Base-by-base conservation (phyloP, 1,140 invertebrate species). In the Drosophila grimshawi region DNA sequence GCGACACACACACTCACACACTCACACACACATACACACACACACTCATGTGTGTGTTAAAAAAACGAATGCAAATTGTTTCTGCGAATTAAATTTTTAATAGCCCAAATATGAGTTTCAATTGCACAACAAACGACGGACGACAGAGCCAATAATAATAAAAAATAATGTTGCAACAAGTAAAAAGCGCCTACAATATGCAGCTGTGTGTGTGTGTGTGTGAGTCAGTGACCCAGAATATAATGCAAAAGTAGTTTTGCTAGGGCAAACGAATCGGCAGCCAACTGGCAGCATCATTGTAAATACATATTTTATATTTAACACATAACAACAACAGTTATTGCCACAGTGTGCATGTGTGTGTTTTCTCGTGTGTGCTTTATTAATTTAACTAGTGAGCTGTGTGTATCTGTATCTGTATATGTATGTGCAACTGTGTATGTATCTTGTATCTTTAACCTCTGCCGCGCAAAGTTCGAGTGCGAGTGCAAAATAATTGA, bases 401-500 rank as follows among this genome's bases (percentile, higher is more conserved):
- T 60, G 33, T 33, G 46, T 71, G 46, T 52, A 39, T 37, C 33
- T 61, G 48, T 45, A 43, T 45, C 49, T 61, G 64, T 66, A 55
- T 62, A 35, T 64, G 37, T n/a, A n/a, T 67, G 69, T 59, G 53
- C 49, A 56, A 60, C 55, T 45, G 48, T 52, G 78, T 60, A 33
- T 59, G 72, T 61, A 67, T 72, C n/a, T 37, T 61, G 56, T 68
- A 68, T 61, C 49, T 88, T 89, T 88, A 88, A 88, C 83, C 83
- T 83, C 65, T 89, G 65, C 49, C 69, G 72, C 83, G 73, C 80
- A 86, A 80, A 89, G 83, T 88, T 88, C 83, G 80, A 67, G 69
- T 77, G 74, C 80, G 80, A 88, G 83, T 86, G 83, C 83, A 86
- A 88, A 88, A 75, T 88, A 88, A 88, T 88, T 88, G 82, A 86